Percentiles rank a stretch among this genome's conserved stretches.
Evolutionary conservation across 2,888 invertebrate genomes (phyloP).

Genomic region (Tipula lateralis): DNA sequence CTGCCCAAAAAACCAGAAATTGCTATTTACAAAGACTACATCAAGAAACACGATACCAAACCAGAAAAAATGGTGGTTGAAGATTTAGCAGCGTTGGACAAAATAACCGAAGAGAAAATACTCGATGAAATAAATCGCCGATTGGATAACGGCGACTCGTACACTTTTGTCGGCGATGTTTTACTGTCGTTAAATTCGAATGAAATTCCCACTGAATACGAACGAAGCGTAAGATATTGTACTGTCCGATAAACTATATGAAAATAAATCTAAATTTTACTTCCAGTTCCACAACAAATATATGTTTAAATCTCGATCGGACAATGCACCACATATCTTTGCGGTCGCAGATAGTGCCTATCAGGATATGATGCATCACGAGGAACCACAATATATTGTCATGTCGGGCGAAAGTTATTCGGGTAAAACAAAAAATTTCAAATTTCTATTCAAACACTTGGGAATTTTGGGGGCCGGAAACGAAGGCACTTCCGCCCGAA

Average conservation of each 20-base stretch:
- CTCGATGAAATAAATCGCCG: constrained; percentile 65
- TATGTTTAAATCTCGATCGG: constrained; percentile 77
- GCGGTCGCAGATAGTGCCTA: constrained; percentile 84
- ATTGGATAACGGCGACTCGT: constrained; percentile 61
- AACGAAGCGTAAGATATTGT: constrained; percentile 37
- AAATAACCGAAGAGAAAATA: constrained; percentile 66
- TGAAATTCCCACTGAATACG: constrained; percentile 66
- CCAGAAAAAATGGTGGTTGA: constrained; percentile 73
- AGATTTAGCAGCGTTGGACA: constrained; percentile 74
- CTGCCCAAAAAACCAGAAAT: constrained; percentile 43
- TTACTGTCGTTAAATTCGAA: constrained; percentile 76
- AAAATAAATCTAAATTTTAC: constrained; percentile 37
- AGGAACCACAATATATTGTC: constrained; percentile 78
- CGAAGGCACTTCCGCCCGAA: constrained; percentile 39
- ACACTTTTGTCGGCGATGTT: constrained; percentile 77
- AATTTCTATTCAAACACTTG: constrained; percentile 74
- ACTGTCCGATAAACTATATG: not conserved
- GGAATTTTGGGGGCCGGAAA: constrained; percentile 73
- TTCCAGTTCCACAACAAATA: constrained; percentile 75
- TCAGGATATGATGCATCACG: constrained; percentile 85
- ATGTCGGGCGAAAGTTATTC: constrained; percentile 87
- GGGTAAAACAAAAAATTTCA: constrained; percentile 83
- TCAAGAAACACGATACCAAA: constrained; percentile 51
- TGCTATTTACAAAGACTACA: constrained; percentile 45
- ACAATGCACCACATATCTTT: constrained; percentile 86